Percentiles rank a stretch among this genome's conserved stretches.
Evolutionary conservation across 2,888 invertebrate species (phyloP).

Genomic region (Dyspetes luteomarginatus): DNA sequence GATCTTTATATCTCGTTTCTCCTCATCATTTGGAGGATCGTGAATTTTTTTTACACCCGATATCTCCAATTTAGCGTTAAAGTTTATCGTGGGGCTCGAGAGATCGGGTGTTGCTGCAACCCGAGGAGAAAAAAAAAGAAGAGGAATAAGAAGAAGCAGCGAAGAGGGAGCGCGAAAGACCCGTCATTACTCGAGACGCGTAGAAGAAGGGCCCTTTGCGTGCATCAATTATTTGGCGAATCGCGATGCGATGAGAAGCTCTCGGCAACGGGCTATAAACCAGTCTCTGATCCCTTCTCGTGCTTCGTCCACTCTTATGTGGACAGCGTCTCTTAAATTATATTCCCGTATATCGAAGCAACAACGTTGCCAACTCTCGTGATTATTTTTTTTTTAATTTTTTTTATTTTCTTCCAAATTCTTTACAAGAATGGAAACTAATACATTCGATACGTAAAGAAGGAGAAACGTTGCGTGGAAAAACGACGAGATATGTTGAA

Average conservation of each 20-base stretch:
- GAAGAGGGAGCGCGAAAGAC: slow-evolving; percentile 50
- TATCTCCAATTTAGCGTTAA: slow-evolving; percentile 55
- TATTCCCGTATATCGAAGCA: slow-evolving; percentile 35
- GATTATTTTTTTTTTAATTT: neutral
- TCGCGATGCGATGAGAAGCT: slow-evolving; percentile 45
- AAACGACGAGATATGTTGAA: slow-evolving; percentile 29
- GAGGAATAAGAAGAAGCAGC: slow-evolving; percentile 12
- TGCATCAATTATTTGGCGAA: slow-evolving; percentile 78
- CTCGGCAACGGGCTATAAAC: slow-evolving; percentile 36
- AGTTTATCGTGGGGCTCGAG: slow-evolving; percentile 13
- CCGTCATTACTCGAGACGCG: slow-evolving; percentile 64
- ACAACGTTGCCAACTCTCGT: slow-evolving; percentile 5
- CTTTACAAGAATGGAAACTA: neutral
- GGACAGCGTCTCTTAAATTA: slow-evolving; percentile 16
- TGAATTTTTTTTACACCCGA: slow-evolving; percentile 49
- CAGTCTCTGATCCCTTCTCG: slow-evolving; percentile 44
- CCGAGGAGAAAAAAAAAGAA: slow-evolving; percentile 23
- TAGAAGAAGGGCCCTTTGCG: slow-evolving; percentile 51
- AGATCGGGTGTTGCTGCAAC: slow-evolving; percentile 9
- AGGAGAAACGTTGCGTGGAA: neutral
- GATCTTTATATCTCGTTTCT: too few relatives aligned
- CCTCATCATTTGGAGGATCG: slow-evolving; percentile 32
- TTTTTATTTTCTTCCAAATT: neutral
- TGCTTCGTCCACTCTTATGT: neutral
- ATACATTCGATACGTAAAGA: neutral